Evolutionary conservation across 2,888 invertebrate species (phyloP), one percentile per base, ranked within the genome.

Genomic region (Melanostoma mellinum): DNA sequence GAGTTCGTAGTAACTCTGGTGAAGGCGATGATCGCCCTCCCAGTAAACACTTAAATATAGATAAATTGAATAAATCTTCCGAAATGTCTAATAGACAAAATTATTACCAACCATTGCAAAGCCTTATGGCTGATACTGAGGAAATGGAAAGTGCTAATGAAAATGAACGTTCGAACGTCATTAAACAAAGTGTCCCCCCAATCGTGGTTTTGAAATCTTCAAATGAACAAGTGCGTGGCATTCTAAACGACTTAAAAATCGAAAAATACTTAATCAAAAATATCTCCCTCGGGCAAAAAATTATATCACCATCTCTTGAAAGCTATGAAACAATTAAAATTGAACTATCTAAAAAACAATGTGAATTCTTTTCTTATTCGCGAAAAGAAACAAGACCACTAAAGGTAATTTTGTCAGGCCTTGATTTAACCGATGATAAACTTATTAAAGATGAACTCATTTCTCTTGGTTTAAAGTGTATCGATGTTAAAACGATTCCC

Each of bases 1-100:
- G 50, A 50, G 20, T 50, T 50, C 6, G 50, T 50, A 50, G 20
- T 50, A 30, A 50, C 6, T 10, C 50, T 50, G 50, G 50, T 6
- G 50, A 50, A 10, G 50, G 50, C 50, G 6, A 20, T 20, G n/a
- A 50, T 10, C 30, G 50, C 4, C 20, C 10, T 50, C 50, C 50
- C 10, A 50, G 50, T 4, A 50, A 50, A 50, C 20, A 50, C 20
- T 20, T 20, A 20, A 20, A 20, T 20, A 20, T 1, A 20, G 1
- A 20, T 20, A 20, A 20, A 1, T 20, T 20, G 1, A 20, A 20
- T 20, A 20, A 20, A 20, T 20, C 1, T 20, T 20, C 20, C 20
- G 20, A 10, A n/a, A 50, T 50, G 50, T 0, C 32, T 30, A 50
- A 50, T 20, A 50, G 30, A 20, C n/a, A 50, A 48, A 50, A 50